Base-by-base conservation (phyloP, 2,888 invertebrate species). In the Chelonus formosanus region DNA sequence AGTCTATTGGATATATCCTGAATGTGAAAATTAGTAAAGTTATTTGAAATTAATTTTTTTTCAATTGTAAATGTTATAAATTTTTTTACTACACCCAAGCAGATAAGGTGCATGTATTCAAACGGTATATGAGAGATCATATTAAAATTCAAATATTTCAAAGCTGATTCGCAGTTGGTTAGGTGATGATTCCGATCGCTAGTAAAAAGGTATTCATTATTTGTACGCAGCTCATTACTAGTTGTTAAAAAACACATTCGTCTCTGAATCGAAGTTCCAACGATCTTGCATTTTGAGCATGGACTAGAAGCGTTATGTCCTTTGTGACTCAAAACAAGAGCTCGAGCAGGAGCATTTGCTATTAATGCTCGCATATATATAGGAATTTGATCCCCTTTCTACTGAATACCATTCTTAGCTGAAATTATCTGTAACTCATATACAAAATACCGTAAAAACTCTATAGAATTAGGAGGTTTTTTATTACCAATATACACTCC, bases 81-180 rank as follows among this genome's bases (percentile, higher is more conserved):
- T 43, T 58, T 58, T 54, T 67, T 63, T 34, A 63, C 7, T n/a
- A 67, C 63, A 5, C 48, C 67, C 20, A 67, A 34, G 36, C 58
- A 67, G 31, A 67, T 57, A 5, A 69, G 55, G 48, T 69, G 69
- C 66, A 69, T 67, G 43, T 69, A 54, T 6, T 69, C 66, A 5
- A 63, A 64, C 8, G 65, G 65, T 3, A 68, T 47, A 55, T 68
- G 58, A n/a, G 36, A 43, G 7, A 68, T 54, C 7, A 63, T 34
- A 31, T 76, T 75, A 62, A 80, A 71, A 61, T 73, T 61, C 5
- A 50, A 31, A 20, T 50, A 50, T n/a, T n/a, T n/a, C n/a, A n/a
- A n/a, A n/a, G n/a, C n/a, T n/a, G n/a, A n/a, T n/a, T n/a, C n/a
- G n/a, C n/a, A n/a, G n/a, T n/a, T n/a, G n/a, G n/a, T n/a, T n/a